phyloP scores from a whole-genome alignment of 2,113 vertebrate genomes.

The Corynorhinus townsendii region DNA sequence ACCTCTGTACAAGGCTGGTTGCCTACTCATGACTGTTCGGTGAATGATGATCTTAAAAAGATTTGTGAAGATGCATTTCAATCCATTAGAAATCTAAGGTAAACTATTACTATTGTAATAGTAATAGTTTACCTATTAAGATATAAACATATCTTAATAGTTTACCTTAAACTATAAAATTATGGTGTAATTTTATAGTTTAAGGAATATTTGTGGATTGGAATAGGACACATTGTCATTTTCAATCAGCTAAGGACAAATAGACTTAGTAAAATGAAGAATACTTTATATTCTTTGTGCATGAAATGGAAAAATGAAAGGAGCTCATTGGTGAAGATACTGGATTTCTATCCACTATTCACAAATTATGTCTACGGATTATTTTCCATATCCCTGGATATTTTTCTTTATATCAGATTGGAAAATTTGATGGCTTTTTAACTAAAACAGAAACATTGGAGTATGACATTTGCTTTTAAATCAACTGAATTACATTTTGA shows the following conservation, averaged over 20 bases:
- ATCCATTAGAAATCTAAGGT: slow-evolving; percentile 11
- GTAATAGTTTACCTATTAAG: too few relatives aligned
- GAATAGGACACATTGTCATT: slow-evolving; percentile 1
- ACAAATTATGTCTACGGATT: not conserved
- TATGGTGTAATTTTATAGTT: not conserved
- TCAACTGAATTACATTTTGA: not conserved
- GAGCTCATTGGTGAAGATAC: not conserved
- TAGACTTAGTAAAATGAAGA: not conserved
- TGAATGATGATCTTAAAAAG: not conserved
- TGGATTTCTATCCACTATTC: not conserved
- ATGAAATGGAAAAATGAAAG: not conserved
- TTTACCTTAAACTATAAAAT: too few relatives aligned
- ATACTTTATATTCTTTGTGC: not conserved
- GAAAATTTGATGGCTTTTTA: not conserved
- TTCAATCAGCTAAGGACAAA: slow-evolving; percentile 29
- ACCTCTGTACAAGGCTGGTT: not conserved
- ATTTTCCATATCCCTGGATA: not conserved
- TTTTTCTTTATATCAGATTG: not conserved
- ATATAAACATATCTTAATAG: too few relatives aligned
- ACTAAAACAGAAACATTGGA: not conserved
- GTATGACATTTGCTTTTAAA: not conserved
- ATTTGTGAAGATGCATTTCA: not conserved
- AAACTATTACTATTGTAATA: slow-evolving; percentile 34
- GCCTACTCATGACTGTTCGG: not conserved
- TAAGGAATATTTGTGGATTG: slow-evolving; percentile 6